Conservation (phyloP, 2,888 invertebrate species). For the Anorthoa munda region DNA sequence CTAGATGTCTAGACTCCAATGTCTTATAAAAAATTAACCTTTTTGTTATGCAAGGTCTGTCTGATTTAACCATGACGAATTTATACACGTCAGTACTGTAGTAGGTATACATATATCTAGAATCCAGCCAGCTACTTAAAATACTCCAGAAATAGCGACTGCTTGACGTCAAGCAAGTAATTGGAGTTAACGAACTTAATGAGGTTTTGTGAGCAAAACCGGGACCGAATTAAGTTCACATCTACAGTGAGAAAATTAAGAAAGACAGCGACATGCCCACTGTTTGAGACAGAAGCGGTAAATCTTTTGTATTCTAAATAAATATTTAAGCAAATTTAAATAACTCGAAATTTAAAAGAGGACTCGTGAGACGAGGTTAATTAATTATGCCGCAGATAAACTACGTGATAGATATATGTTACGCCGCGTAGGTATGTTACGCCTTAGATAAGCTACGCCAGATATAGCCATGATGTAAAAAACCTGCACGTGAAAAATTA, state of each 20-base stretch:
- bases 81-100: not conserved
- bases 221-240: slow-evolving; percentile 23
- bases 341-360: not conserved
- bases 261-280: slow-evolving; percentile 36
- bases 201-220: slow-evolving; percentile 44
- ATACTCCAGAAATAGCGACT: slow-evolving; percentile 29
- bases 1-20: not conserved
- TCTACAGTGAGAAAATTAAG: slow-evolving; percentile 39
- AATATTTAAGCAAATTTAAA: not conserved
- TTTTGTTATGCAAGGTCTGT: not conserved
- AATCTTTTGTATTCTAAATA: slow-evolving; percentile 16
- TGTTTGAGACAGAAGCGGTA: slow-evolving; percentile 1
- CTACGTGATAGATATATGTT: not conserved
- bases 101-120: not conserved
- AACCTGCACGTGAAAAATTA: no score
- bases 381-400: not conserved
- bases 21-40: not conserved
- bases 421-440: not conserved
- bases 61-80: not conserved
- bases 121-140: slow-evolving; percentile 31
- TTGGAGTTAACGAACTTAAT: slow-evolving; percentile 42
- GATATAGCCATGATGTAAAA: no score
- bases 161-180: slow-evolving; percentile 31
- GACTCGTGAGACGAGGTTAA: not conserved
- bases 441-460: not conserved